phyloP scores from a whole-genome alignment of 2,888 invertebrate species.

The Ectemnius cavifrons region DNA sequence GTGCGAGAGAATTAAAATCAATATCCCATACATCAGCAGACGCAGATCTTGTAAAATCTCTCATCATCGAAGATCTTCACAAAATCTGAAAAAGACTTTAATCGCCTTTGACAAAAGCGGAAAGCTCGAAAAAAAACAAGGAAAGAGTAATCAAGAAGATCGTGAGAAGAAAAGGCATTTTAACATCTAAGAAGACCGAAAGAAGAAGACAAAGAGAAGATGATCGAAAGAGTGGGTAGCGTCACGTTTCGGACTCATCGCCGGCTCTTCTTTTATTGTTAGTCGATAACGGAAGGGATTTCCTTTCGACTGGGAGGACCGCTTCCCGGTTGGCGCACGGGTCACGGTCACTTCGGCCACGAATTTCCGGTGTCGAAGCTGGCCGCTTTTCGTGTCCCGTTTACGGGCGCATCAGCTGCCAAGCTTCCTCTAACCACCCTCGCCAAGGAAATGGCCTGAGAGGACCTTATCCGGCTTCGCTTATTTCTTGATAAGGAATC shows the following conservation, averaged over 20 bases:
- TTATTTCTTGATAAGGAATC: constrained; percentile 26
- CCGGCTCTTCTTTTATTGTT: constrained; percentile 28
- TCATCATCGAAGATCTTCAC: too few species aligned
- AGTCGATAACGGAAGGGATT: constrained; percentile 57
- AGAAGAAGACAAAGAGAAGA: constrained; percentile 12
- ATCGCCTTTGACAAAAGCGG: too few species aligned
- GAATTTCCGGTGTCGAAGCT: constrained; percentile 49
- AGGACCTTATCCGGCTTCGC: constrained; percentile 4
- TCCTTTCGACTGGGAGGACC: constrained; percentile 48
- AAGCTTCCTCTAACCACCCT: constrained; percentile 24
- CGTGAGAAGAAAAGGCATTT: too few species aligned
- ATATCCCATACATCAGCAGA: too few species aligned
- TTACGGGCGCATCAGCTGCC: constrained; percentile 35
- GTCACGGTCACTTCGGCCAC: constrained; percentile 45
- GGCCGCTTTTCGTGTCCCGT: constrained; percentile 43
- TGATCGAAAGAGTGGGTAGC: constrained; percentile 35
- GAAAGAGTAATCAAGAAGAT: too few species aligned
- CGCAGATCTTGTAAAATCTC: too few species aligned
- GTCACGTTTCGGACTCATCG: constrained; percentile 57
- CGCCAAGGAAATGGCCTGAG: constrained; percentile 17
- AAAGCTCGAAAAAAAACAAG: too few species aligned
- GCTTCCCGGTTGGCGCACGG: constrained; percentile 37
- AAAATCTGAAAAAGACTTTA: too few species aligned
- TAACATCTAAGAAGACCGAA: too few species aligned
- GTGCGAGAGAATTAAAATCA: too few species aligned